Evolutionary conservation across 2,888 invertebrate species (phyloP).

Genomic region (Drosophila aldrichi): DNA sequence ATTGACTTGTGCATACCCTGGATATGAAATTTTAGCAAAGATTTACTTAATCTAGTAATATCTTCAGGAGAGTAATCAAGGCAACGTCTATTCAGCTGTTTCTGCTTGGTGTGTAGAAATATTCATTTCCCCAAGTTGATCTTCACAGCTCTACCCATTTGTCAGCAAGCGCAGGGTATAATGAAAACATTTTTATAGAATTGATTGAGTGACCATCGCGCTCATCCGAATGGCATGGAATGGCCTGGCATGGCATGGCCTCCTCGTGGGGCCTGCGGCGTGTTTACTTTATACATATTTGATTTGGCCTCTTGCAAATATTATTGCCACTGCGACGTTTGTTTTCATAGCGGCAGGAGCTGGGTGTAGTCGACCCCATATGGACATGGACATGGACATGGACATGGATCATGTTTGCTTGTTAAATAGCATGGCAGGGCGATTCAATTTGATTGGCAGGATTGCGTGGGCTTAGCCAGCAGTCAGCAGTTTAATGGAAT

Average conservation of each 20-base stretch:
- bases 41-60: neutral
- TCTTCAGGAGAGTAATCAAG: neutral
- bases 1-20: neutral
- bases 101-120: neutral
- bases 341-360: constrained; percentile 26
- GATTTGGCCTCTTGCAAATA: constrained; percentile 39
- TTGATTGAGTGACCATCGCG: constrained; percentile 37
- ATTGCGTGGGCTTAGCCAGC: constrained; percentile 26
- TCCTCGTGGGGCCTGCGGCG: constrained; percentile 12
- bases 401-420: constrained; percentile 48
- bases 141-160: neutral
- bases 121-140: rapidly evolving
- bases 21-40: no score
- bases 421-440: constrained; percentile 34
- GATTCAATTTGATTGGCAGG: constrained; percentile 41
- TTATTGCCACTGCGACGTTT: constrained; percentile 32
- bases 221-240: constrained; percentile 3
- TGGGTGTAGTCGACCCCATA: constrained; percentile 3
- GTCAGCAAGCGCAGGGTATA: neutral
- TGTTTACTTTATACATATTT: constrained; percentile 45
- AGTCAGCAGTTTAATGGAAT: constrained; percentile 31
- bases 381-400: constrained; percentile 7
- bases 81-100: neutral
- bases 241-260: constrained; percentile 1
- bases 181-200: constrained; percentile 28